Conservation (phyloP, 2,888 invertebrate genomes). For the Agrochola circellaris region DNA sequence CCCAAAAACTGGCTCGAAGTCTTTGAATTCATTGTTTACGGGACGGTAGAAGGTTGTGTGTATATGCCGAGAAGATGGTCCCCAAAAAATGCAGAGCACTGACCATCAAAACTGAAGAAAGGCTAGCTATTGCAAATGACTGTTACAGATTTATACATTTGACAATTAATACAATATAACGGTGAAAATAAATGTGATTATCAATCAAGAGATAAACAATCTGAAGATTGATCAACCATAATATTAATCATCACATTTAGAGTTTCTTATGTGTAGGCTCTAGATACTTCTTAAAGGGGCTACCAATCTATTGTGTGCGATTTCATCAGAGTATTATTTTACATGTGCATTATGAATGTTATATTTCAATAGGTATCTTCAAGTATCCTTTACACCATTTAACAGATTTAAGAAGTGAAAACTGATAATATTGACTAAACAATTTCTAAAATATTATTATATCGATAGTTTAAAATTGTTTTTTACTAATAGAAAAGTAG, state of each 20-base stretch:
- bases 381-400: neutral
- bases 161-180: neutral
- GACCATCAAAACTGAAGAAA: neutral
- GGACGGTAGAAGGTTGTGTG: too few species aligned
- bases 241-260: neutral
- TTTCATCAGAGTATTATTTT: conserved; percentile 7
- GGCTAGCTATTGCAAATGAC: neutral
- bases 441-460: conserved; percentile 8
- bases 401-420: neutral
- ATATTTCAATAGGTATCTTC: neutral
- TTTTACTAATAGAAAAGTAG: conserved; percentile 4
- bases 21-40: neutral
- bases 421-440: conserved; percentile 28
- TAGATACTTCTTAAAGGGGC: neutral
- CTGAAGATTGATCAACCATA: neutral
- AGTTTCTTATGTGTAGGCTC: neutral
- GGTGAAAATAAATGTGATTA: neutral
- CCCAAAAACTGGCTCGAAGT: neutral
- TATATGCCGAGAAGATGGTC: neutral
- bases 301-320: conserved; percentile 16
- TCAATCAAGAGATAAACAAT: conserved; percentile 3
- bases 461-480: conserved; percentile 6
- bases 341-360: conserved; percentile 5
- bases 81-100: neutral
- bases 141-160: conserved; percentile 3